A percentile compares a stretch with the other conserved stretches of the same genome.
Evolutionary conservation across 2,113 vertebrate genomes (phyloP).

Genomic region (Entelurus aequoreus): DNA sequence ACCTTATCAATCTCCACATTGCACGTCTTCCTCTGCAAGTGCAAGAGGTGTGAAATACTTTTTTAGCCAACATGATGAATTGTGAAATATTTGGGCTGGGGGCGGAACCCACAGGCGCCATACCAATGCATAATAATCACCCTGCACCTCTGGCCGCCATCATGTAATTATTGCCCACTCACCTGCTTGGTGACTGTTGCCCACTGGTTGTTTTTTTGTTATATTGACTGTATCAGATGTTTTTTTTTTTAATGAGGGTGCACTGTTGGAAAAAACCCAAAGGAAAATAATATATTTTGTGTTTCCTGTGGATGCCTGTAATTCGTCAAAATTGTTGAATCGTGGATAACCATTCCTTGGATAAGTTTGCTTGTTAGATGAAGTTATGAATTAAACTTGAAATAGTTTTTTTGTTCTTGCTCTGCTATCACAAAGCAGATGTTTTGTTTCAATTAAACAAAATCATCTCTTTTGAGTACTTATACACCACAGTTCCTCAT

Average conservation of each 20-base stretch:
- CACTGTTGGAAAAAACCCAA: not conserved
- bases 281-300: not conserved
- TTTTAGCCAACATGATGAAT: constrained; percentile 59
- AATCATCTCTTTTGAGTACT: not conserved
- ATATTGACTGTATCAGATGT: too few relatives aligned
- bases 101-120: constrained; percentile 45
- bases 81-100: constrained; percentile 62
- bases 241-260: not conserved
- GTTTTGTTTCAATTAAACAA: not conserved
- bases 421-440: not conserved
- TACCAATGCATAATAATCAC: constrained; percentile 63
- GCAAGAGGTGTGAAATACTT: constrained; percentile 64
- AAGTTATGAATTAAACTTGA: not conserved
- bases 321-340: not conserved
- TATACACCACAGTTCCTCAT: not conserved
- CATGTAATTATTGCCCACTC: constrained; percentile 56
- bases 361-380: not conserved
- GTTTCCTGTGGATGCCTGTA: not conserved
- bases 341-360: not conserved
- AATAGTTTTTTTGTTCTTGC: not conserved
- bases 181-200: constrained; percentile 34
- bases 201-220: constrained; percentile 15
- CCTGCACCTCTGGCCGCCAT: constrained; percentile 36
- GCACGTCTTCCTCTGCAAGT: constrained; percentile 42
- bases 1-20: constrained; percentile 43